These are phyloP conservation scores for Montipora capitata DNA, from an alignment of 92 coral and sea anemone genomes.

Conservation along the genomic window DNA sequence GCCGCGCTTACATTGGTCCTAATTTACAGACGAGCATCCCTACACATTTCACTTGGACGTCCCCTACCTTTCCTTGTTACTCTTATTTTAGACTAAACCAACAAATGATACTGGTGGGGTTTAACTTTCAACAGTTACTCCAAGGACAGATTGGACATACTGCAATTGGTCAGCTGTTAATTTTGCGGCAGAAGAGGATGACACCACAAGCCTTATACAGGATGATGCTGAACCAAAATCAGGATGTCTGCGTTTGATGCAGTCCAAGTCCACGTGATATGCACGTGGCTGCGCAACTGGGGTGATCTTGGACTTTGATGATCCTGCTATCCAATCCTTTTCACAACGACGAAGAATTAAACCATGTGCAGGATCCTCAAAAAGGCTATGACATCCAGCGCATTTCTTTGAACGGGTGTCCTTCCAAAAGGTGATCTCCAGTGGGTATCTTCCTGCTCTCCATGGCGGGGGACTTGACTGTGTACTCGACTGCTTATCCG, in stretches of 20 bases:
- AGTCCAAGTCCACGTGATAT: constrained; percentile 16
- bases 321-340: constrained; percentile 36
- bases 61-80: constrained; percentile 2
- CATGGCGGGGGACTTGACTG: constrained; percentile 37
- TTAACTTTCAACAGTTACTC: not conserved
- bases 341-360: constrained; percentile 17
- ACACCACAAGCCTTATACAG: constrained; percentile 11
- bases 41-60: constrained; percentile 8
- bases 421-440: constrained; percentile 32
- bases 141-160: constrained; percentile 8
- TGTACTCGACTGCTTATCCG: not conserved
- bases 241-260: constrained; percentile 9
- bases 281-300: constrained; percentile 39
- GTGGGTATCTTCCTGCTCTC: constrained; percentile 14
- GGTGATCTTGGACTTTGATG: constrained; percentile 34
- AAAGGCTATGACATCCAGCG: constrained; percentile 21
- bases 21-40: constrained; percentile 5
- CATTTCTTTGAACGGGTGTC: constrained; percentile 34
- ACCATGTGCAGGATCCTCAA: constrained; percentile 40
- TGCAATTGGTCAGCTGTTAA: constrained; percentile 4
- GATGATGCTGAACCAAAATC: constrained; percentile 18
- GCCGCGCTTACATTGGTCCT: constrained; percentile 7
- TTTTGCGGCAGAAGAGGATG: constrained; percentile 14
- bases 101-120: not conserved
- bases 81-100: not conserved